Evolutionary conservation across 2,797 vertebrate species (phyloP).

Genomic region (Mus minutoides): DNA sequence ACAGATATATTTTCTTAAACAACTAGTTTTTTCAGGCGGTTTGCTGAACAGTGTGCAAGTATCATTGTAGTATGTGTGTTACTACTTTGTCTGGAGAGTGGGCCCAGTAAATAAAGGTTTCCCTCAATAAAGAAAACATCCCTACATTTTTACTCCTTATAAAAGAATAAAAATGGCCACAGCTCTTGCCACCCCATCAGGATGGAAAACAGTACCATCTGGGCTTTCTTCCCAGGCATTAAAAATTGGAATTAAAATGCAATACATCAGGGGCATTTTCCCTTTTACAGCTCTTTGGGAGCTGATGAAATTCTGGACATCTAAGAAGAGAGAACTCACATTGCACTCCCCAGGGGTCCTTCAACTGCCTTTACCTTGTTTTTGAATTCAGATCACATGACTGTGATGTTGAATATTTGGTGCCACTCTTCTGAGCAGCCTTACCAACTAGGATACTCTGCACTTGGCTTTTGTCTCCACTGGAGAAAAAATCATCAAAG

Average conservation of each 20-base stretch:
- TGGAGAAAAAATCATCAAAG: slow-evolving; percentile 30
- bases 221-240: slow-evolving; percentile 67
- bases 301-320: slow-evolving; percentile 52
- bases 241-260: slow-evolving; percentile 74
- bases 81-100: not conserved
- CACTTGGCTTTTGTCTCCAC: slow-evolving; percentile 16
- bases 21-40: not conserved
- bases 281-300: slow-evolving; percentile 54
- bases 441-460: slow-evolving; percentile 28
- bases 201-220: slow-evolving; percentile 61
- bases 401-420: not conserved
- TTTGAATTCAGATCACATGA: slow-evolving; percentile 26
- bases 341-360: slow-evolving; percentile 40
- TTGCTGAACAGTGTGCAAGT: not conserved
- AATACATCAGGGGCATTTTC: slow-evolving; percentile 33
- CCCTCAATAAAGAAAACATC: not conserved
- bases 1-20: not conserved
- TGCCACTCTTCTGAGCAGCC: slow-evolving; percentile 47
- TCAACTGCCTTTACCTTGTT: not conserved
- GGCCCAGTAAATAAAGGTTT: not conserved
- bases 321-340: not conserved
- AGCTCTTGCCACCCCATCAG: not conserved
- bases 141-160: not conserved
- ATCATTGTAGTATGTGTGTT: not conserved
- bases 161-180: not conserved